These are phyloP conservation scores for Chymomyza amoena DNA, from an alignment of 2,888 invertebrate species.

Conservation along the genomic window DNA sequence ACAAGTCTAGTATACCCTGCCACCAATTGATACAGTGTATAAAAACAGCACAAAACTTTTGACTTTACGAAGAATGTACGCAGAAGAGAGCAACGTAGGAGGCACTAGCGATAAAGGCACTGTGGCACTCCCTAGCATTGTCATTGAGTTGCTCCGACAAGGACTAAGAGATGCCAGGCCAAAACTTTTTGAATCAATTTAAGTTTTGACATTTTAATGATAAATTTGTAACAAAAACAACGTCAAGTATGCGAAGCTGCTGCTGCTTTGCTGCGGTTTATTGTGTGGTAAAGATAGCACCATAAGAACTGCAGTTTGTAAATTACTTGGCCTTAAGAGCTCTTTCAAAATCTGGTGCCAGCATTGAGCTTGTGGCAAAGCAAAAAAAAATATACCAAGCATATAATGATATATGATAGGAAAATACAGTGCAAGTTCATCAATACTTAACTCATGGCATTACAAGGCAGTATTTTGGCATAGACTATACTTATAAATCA, in stretches of 20 bases:
- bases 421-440: background rate
- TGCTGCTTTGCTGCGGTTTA: conserved; percentile 17
- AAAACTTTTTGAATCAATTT: conserved; percentile 72
- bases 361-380: background rate
- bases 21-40: background rate
- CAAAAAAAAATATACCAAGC: background rate
- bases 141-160: background rate
- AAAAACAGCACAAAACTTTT: background rate
- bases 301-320: conserved; percentile 50
- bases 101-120: background rate
- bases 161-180: conserved; percentile 18
- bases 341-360: background rate
- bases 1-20: background rate
- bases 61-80: background rate
- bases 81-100: background rate
- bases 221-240: conserved; percentile 66
- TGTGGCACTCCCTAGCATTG: background rate
- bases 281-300: conserved; percentile 25
- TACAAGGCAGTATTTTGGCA: background rate
- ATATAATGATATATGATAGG: background rate
- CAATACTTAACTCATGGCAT: background rate
- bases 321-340: conserved; percentile 35
- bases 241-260: conserved; percentile 13
- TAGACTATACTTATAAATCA: background rate
- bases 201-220: conserved; percentile 73